Percentiles rank a stretch among this genome's conserved stretches.
phyloP scores from a whole-genome alignment of 2,113 vertebrate species.

The Leucopsar rothschildi region DNA sequence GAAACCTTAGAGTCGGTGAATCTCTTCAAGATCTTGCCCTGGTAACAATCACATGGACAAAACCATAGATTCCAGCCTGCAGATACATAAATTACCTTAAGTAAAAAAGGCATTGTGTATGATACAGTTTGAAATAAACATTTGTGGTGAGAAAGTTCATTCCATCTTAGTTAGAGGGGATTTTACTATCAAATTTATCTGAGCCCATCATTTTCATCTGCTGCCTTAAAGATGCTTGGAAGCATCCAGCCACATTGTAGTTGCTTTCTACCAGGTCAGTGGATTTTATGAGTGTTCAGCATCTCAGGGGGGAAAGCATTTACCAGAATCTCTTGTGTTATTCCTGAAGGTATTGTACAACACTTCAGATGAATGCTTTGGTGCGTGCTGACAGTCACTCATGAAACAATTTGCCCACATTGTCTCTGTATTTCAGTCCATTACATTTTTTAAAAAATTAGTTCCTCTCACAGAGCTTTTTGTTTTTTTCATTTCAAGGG shows the following conservation, averaged over 20 bases:
- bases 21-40: not conserved
- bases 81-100: not conserved
- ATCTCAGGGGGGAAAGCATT: not conserved
- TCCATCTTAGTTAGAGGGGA: not conserved
- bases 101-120: not conserved
- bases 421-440: not conserved
- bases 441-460: not conserved
- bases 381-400: not conserved
- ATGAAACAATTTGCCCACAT: not conserved
- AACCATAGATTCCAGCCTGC: not conserved
- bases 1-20: not conserved
- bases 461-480: not conserved
- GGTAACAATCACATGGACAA: not conserved
- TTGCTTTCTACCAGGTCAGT: not conserved
- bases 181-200: not conserved
- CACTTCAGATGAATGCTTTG: not conserved
- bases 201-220: fast-evolving
- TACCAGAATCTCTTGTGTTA: not conserved
- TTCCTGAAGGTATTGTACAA: not conserved
- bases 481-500: not conserved
- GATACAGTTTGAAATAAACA: not conserved
- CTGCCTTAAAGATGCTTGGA: not conserved
- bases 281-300: not conserved
- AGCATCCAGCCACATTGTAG: not conserved
- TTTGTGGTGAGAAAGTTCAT: not conserved